phyloP scores from a whole-genome alignment of 2,888 invertebrate species.

The Tipula confusa region DNA sequence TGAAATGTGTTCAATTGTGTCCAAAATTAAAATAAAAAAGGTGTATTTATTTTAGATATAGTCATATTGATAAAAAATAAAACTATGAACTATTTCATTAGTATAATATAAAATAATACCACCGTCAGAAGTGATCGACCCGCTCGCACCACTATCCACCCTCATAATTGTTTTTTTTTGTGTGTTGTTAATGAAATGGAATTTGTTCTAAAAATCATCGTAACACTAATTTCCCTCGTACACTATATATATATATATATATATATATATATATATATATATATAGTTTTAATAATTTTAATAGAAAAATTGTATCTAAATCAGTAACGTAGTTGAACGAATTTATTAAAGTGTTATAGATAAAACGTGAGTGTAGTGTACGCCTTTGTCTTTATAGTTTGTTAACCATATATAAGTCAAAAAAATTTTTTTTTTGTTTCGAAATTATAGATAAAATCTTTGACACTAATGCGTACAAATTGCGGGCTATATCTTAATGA shows the following conservation, averaged over 20 bases:
- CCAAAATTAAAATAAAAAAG: slow-evolving; percentile 27
- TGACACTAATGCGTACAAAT: slow-evolving; percentile 43
- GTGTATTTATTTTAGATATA: slow-evolving; percentile 21
- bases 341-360: not conserved
- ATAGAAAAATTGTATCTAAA: not conserved
- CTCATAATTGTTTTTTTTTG: slow-evolving; percentile 16
- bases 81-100: not conserved
- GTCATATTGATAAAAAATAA: slow-evolving; percentile 27
- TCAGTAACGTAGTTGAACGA: not conserved
- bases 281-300: not conserved
- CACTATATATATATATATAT: not conserved
- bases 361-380: not conserved
- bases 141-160: not conserved
- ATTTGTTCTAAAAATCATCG: slow-evolving; percentile 28
- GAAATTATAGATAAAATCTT: slow-evolving; percentile 36
- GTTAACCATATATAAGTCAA: not conserved
- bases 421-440: slow-evolving; percentile 37
- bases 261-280: too few species aligned
- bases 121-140: not conserved
- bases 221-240: slow-evolving; percentile 26
- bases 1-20: slow-evolving; percentile 31
- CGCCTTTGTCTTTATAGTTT: not conserved
- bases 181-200: slow-evolving; percentile 5
- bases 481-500: slow-evolving; percentile 38
- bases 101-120: not conserved